Evolutionary conservation across 2,113 vertebrate genomes (phyloP).

Genomic region (Calidris pygmaea): DNA sequence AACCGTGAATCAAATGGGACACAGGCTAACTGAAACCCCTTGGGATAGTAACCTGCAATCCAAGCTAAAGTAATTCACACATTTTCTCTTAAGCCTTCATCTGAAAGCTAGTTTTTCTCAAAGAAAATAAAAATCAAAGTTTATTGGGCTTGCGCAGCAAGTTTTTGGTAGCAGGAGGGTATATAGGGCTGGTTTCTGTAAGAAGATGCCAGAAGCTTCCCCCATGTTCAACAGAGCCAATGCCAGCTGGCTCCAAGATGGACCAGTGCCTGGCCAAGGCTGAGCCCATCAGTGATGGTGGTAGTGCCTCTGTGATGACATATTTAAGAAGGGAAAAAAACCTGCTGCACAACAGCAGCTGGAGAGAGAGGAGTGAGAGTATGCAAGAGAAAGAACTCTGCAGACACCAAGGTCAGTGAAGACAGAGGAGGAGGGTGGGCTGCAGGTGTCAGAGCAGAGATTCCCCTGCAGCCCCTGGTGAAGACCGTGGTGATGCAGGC

Average conservation of each 20-base stretch:
- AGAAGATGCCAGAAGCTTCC: not conserved
- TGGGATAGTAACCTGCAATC: not conserved
- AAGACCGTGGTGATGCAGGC: too few relatives aligned
- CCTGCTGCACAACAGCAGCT: not conserved
- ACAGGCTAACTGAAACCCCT: not conserved
- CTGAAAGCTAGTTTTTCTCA: not conserved
- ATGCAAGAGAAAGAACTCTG: not conserved
- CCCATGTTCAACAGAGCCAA: not conserved
- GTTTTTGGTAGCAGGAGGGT: not conserved
- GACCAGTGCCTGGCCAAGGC: fast-evolving
- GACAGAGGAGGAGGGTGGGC: not conserved
- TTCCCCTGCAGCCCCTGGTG: not conserved
- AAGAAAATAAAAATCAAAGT: not conserved
- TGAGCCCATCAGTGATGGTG: fast-evolving
- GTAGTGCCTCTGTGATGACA: fast-evolving
- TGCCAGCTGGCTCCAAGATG: not conserved
- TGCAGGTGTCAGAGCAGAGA: fast-evolving
- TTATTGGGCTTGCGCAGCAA: not conserved
- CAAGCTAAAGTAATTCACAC: not conserved
- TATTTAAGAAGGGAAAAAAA: not conserved
- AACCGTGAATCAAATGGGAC: not conserved
- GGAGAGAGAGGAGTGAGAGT: not conserved
- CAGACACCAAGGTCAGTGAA: not conserved
- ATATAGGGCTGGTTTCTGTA: fast-evolving
- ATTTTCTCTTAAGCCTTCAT: not conserved